Percentiles rank a stretch among this genome's conserved stretches.
Conservation (phyloP, 2,797 vertebrate species). For the Jordanella pulchra region DNA sequence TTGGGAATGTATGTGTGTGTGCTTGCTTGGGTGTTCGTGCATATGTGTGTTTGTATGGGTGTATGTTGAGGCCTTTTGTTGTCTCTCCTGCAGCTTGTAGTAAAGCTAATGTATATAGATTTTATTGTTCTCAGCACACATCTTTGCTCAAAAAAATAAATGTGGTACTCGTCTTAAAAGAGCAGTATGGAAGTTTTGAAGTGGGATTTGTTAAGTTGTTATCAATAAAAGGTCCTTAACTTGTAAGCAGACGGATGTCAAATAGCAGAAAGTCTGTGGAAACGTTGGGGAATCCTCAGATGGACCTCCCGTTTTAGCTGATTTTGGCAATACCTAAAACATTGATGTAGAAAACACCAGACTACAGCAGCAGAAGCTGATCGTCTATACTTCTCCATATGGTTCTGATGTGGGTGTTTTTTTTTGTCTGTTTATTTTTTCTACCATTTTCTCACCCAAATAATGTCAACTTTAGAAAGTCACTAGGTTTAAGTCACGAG, state of each 20-base stretch:
- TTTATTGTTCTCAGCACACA: slow-evolving; percentile 44
- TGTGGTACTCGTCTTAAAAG: slow-evolving; percentile 59
- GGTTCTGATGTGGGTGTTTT: not conserved
- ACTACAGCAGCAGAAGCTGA: not conserved
- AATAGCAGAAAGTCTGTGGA: not conserved
- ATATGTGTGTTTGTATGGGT: slow-evolving; percentile 44
- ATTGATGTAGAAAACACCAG: not conserved
- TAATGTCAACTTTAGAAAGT: not conserved
- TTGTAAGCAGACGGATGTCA: not conserved
- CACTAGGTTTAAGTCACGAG: not conserved
- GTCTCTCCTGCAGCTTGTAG: slow-evolving; percentile 53
- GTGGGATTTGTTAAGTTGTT: not conserved
- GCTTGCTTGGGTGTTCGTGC: slow-evolving; percentile 26
- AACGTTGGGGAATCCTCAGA: not conserved
- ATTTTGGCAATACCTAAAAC: not conserved
- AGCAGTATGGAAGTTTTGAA: not conserved
- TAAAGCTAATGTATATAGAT: slow-evolving; percentile 62
- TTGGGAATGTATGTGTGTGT: slow-evolving; percentile 33
- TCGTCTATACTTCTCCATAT: not conserved
- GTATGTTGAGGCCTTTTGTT: slow-evolving; percentile 53
- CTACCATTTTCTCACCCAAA: not conserved
- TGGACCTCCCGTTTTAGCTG: not conserved
- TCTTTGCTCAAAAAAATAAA: slow-evolving; percentile 54
- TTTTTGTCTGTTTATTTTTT: too few species aligned
- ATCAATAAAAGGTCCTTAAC: not conserved